Base-by-base conservation (phyloP, 2,797 vertebrate species). In the Coranthus polyacanthus region DNA sequence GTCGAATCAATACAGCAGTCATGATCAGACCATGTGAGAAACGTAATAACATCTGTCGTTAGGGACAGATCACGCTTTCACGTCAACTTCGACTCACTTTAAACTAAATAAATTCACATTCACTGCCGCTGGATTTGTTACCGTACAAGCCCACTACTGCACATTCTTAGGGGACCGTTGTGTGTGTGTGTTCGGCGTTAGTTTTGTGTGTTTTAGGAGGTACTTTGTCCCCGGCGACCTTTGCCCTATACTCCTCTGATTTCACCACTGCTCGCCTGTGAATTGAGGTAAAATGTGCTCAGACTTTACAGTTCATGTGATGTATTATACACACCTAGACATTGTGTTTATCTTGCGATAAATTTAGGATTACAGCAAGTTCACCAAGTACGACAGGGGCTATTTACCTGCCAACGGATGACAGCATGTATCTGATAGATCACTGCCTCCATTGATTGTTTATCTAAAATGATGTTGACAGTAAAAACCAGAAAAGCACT, bases 211-310 rank as follows among this genome's bases (percentile, higher is more conserved):
- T 79, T 84, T 83, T 72, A 62, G 13, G 34, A 73, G 64, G 78
- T 79, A 90, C 88, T 90, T 90, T 92, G 90, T 65, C 81, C 85
- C 67, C 5, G 53, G 37, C 36, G 56, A 88, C 79, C 87, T 91
- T 90, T 84, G 22, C 16, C 74, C 78, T 49, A 6, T 8, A 39
- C 61, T 11, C 0, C 39, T 64, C 15, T 36, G 67, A 79, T 84
- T 82, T 69, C 81, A 50, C 18, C 83, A 59, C 69, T 24, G 54
- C 59, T 65, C 32, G 20, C 66, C 65, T 41, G 51, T 63, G 32
- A 78, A 73, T 64, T 47, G 36, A 69, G 51, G 50, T 58, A 36
- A 72, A 38, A 58, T 42, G 52, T 34, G 51, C 39, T 69, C 42
- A 21, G 9, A 57, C 22, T 21, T 49, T 49, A 7, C n/a, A 4